phyloP scores from a whole-genome alignment of 2,888 invertebrate species.

The Rotaria socialis region DNA sequence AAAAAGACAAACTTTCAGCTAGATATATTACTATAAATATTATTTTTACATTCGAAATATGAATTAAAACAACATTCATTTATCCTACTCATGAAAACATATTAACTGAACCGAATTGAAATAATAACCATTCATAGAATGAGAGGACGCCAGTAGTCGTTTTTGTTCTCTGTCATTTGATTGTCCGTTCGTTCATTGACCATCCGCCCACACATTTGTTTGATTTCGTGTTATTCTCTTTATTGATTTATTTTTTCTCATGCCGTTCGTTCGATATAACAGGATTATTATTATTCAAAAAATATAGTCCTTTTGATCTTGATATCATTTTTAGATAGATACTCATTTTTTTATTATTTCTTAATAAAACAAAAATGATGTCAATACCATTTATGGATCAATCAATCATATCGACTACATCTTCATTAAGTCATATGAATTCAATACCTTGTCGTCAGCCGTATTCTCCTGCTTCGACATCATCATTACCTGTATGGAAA shows the following conservation, averaged over 20 bases:
- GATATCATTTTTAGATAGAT: neutral
- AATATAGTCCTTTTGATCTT: neutral
- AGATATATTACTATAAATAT: too few relatives aligned
- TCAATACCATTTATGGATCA: slow-evolving; percentile 30
- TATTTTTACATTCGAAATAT: too few relatives aligned
- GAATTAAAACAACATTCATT: too few relatives aligned
- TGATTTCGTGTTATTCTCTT: neutral
- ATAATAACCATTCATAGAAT: too few relatives aligned
- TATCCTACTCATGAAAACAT: too few relatives aligned
- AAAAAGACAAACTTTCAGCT: too few relatives aligned
- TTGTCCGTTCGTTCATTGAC: neutral
- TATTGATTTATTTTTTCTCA: neutral
- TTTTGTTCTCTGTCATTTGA: neutral
- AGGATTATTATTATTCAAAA: neutral
- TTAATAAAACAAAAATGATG: neutral
- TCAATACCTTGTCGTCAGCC: neutral
- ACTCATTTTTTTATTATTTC: neutral
- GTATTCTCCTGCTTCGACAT: neutral
- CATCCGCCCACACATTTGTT: neutral
- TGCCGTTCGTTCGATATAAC: neutral
- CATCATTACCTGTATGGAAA: slow-evolving; percentile 45
- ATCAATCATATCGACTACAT: neutral
- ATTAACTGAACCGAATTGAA: too few relatives aligned
- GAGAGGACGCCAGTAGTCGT: slow-evolving; percentile 6
- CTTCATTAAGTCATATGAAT: neutral